phyloP scores from a whole-genome alignment of 2,797 vertebrate genomes.

The Cynodonichthys magdalenae region DNA sequence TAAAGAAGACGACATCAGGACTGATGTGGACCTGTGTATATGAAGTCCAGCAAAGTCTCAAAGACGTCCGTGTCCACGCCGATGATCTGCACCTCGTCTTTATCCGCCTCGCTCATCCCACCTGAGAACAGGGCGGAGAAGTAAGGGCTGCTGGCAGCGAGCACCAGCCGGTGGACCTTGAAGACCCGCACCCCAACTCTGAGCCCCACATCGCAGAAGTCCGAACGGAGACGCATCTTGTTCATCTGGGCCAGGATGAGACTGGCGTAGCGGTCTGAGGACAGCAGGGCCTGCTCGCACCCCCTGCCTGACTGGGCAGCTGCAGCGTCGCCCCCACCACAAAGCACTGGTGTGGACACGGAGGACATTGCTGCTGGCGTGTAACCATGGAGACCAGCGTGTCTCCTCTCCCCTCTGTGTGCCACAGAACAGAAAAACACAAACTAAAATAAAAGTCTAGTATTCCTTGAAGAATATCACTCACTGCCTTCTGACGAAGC shows the following conservation, averaged over 20 bases:
- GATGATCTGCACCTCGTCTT: conserved; percentile 89
- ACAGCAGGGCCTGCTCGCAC: conserved; percentile 71
- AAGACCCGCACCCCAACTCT: conserved; percentile 87
- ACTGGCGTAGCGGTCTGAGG: conserved; percentile 88
- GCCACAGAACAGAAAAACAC: conserved; percentile 34
- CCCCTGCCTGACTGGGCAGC: conserved; percentile 53
- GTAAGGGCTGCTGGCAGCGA: conserved; percentile 95
- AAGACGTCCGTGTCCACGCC: conserved; percentile 91
- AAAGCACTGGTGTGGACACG: conserved; percentile 42
- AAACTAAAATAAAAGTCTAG: background rate
- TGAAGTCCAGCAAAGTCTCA: conserved; percentile 90
- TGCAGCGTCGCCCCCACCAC: conserved; percentile 34
- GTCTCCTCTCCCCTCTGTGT: conserved; percentile 30
- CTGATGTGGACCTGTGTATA: conserved; percentile 85
- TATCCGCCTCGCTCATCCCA: conserved; percentile 91
- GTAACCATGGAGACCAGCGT: conserved; percentile 51
- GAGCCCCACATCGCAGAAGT: conserved; percentile 93
- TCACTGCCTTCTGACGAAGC: no score
- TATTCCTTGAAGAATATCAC: no score
- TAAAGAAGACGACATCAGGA: background rate
- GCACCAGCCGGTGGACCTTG: conserved; percentile 89
- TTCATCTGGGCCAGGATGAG: conserved; percentile 92
- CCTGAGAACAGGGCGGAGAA: conserved; percentile 92
- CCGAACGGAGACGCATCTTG: conserved; percentile 86
- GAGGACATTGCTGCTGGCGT: conserved; percentile 60